phyloP scores from a whole-genome alignment of 2,113 vertebrate species.

The Mesocricetus auratus region DNA sequence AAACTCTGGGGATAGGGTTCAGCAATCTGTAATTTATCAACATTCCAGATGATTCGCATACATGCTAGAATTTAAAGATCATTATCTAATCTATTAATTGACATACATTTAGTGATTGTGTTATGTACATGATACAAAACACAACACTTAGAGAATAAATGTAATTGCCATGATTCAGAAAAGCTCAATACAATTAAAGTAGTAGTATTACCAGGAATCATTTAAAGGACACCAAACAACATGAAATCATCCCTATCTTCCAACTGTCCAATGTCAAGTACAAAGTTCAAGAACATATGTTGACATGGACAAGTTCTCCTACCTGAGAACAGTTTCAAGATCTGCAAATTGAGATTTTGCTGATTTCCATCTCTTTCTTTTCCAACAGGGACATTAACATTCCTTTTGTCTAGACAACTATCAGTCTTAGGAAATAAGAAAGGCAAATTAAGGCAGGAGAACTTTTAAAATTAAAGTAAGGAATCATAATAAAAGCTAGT shows the following conservation, averaged over 20 bases:
- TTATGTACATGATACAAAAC: neutral
- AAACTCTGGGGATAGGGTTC: neutral
- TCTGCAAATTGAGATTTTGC: neutral
- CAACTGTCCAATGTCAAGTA: neutral
- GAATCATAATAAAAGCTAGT: slow-evolving; percentile 24
- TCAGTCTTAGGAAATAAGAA: slow-evolving; percentile 32
- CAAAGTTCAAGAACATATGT: neutral
- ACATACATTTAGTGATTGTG: neutral
- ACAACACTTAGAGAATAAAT: neutral
- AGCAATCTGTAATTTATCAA: slow-evolving; percentile 33
- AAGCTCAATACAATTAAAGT: slow-evolving; percentile 20
- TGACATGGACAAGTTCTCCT: neutral
- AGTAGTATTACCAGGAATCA: neutral
- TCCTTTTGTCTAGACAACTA: neutral
- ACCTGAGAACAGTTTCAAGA: neutral
- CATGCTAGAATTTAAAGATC: slow-evolving; percentile 33
- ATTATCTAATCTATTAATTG: slow-evolving; percentile 7
- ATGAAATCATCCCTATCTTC: slow-evolving; percentile 3
- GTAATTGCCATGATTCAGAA: neutral
- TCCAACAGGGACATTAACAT: neutral
- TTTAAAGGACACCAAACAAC: slow-evolving; percentile 8
- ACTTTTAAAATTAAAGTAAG: neutral
- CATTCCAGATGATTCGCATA: neutral
- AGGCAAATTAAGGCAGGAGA: neutral
- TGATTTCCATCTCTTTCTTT: neutral